These are phyloP conservation scores for Leptinotarsa haldemani DNA, from an alignment of 2,888 invertebrate genomes.

Conservation along the genomic window DNA sequence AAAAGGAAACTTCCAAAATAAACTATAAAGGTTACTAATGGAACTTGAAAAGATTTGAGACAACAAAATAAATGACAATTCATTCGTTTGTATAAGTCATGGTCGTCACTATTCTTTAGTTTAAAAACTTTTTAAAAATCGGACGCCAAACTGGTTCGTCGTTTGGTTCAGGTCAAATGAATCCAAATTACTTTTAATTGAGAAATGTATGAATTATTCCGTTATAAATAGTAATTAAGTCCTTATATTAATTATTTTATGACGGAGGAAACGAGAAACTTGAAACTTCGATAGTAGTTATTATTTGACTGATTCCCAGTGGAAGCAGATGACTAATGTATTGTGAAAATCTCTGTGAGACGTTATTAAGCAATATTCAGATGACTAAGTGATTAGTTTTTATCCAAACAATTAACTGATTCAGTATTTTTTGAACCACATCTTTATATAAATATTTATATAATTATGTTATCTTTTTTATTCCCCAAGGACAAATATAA, in stretches of 20 bases:
- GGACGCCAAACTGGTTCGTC: not conserved
- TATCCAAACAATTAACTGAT: conserved; percentile 1
- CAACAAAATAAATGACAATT: not conserved
- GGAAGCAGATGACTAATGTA: not conserved
- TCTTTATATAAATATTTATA: not conserved
- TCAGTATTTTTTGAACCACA: conserved; percentile 4
- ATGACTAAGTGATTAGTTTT: not conserved
- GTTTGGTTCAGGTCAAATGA: too few relatives aligned
- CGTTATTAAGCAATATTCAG: not conserved
- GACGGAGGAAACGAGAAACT: not conserved
- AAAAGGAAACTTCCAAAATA: conserved; percentile 5
- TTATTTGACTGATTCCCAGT: not conserved
- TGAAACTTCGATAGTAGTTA: too few relatives aligned
- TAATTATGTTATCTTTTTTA: conserved; percentile 1
- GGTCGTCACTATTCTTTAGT: not conserved
- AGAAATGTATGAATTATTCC: not conserved
- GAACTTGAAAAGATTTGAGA: not conserved
- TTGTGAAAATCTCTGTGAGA: not conserved
- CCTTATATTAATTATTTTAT: too few relatives aligned
- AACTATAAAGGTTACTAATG: not conserved
- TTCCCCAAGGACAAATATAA: too few relatives aligned
- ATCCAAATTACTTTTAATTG: not conserved
- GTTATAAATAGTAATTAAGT: not conserved
- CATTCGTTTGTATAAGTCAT: not conserved
- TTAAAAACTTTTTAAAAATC: not conserved